Conservation (phyloP, 2,888 invertebrate species). For the Tenthredo scrophulariae region DNA sequence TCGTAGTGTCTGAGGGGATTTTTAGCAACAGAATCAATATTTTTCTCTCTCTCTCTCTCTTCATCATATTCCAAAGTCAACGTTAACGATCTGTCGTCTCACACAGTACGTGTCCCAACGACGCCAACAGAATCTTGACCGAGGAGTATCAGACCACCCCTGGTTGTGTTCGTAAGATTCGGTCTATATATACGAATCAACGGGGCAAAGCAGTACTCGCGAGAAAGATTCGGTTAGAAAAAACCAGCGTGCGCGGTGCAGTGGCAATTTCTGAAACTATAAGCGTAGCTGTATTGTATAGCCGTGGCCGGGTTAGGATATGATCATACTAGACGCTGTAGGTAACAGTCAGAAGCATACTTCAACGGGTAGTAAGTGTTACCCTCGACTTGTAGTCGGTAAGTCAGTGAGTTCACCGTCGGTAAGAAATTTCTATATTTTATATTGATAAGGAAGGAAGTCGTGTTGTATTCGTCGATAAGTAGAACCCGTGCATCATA, state of each 20-base stretch:
- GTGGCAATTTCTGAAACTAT: neutral
- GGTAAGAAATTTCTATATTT: neutral
- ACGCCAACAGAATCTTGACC: slow-evolving; percentile 53
- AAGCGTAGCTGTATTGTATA: neutral
- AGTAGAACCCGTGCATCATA: neutral
- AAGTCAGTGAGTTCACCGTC: neutral
- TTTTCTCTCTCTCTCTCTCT: neutral
- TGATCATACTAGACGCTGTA: neutral
- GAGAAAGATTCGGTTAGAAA: slow-evolving; percentile 57
- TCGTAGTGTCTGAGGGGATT: neutral
- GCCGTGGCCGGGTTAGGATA: neutral
- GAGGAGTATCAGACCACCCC: slow-evolving; percentile 65
- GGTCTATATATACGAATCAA: slow-evolving; percentile 60
- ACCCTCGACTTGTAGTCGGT: neutral
- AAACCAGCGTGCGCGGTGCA: neutral
- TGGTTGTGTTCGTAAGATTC: fast-evolving
- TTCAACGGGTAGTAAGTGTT: neutral
- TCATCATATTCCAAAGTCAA: neutral
- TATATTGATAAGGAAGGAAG: slow-evolving; percentile 17
- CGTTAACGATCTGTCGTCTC: neutral
- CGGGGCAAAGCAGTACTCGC: slow-evolving; percentile 28
- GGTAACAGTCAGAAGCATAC: neutral
- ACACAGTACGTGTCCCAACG: neutral
- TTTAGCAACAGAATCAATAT: neutral
- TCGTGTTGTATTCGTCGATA: neutral